Evolutionary conservation across 2,797 vertebrate species (phyloP).

Genomic region (Hippocampus kuda): DNA sequence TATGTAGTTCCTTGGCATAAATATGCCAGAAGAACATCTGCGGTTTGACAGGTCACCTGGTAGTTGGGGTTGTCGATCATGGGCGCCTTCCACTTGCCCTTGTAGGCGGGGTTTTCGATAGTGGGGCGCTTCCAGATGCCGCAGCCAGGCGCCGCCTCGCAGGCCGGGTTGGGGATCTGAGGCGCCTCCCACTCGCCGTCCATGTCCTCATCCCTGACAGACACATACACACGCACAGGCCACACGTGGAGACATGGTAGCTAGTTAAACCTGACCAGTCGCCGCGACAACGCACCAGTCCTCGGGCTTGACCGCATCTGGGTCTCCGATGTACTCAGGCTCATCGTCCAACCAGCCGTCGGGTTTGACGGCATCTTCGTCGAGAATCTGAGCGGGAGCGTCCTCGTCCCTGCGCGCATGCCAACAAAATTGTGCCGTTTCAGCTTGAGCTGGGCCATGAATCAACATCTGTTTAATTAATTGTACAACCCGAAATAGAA

Average conservation of each 20-base stretch:
- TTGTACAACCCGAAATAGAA: no score
- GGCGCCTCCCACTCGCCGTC: slow-evolving; percentile 99
- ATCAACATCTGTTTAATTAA: no score
- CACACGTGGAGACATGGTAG: not conserved
- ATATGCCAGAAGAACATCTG: no score
- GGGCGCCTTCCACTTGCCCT: slow-evolving; percentile 95
- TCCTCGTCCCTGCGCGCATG: slow-evolving; percentile 82
- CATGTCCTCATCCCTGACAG: slow-evolving; percentile 93
- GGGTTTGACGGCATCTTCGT: slow-evolving; percentile 86
- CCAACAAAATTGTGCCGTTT: not conserved
- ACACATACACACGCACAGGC: not conserved
- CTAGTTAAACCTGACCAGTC: not conserved
- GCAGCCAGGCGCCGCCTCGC: slow-evolving; percentile 85
- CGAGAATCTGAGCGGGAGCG: slow-evolving; percentile 83
- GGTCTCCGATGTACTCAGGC: slow-evolving; percentile 85
- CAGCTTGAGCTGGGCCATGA: no score
- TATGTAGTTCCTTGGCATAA: no score
- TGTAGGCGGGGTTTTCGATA: slow-evolving; percentile 92
- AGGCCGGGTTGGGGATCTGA: slow-evolving; percentile 87
- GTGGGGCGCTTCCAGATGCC: slow-evolving; percentile 85
- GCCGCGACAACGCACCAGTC: slow-evolving; percentile 72
- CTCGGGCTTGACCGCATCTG: slow-evolving; percentile 90
- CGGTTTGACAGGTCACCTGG: slow-evolving; percentile 67
- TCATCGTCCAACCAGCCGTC: slow-evolving; percentile 96
- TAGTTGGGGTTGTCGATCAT: slow-evolving; percentile 98